Evolutionary conservation across 2,797 vertebrate species (phyloP).

Genomic region (Telmatherina bonti): DNA sequence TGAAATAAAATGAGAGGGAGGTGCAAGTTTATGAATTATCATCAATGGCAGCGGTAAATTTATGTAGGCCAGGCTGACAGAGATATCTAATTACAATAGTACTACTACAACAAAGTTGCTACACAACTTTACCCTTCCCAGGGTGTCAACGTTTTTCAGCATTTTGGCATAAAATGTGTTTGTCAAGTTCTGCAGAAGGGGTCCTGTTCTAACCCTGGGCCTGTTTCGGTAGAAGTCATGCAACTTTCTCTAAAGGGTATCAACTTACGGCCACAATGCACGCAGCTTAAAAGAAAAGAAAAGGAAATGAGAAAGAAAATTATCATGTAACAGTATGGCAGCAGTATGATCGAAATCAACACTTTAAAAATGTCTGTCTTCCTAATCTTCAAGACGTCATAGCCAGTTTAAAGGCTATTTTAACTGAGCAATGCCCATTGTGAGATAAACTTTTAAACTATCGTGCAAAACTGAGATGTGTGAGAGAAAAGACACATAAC

Average conservation of each 20-base stretch:
- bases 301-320: conserved; percentile 37
- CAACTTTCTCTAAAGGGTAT: conserved; percentile 53
- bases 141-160: conserved; percentile 21
- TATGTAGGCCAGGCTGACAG: conserved; percentile 23
- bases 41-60: conserved; percentile 6
- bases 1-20: conserved; percentile 24
- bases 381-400: conserved; percentile 25
- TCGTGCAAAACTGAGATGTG: conserved; percentile 27
- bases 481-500: conserved; percentile 17
- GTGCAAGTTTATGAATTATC: conserved; percentile 28
- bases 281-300: conserved; percentile 20
- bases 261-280: conserved; percentile 49
- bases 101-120: not conserved
- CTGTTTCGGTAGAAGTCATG: conserved; percentile 43
- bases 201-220: conserved; percentile 17
- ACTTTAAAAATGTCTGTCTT: conserved; percentile 36
- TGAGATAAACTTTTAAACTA: conserved; percentile 29
- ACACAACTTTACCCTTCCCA: conserved; percentile 1
- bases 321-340: conserved; percentile 29
- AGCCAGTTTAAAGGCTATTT: conserved; percentile 19
- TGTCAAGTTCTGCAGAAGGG: conserved; percentile 25
- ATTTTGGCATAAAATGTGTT: conserved; percentile 28
- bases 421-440: conserved; percentile 44
- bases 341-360: conserved; percentile 37
- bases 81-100: conserved; percentile 16